These are phyloP conservation scores for Keiferia lycopersicella DNA, from an alignment of 2,888 invertebrate species.

Conservation along the genomic window DNA sequence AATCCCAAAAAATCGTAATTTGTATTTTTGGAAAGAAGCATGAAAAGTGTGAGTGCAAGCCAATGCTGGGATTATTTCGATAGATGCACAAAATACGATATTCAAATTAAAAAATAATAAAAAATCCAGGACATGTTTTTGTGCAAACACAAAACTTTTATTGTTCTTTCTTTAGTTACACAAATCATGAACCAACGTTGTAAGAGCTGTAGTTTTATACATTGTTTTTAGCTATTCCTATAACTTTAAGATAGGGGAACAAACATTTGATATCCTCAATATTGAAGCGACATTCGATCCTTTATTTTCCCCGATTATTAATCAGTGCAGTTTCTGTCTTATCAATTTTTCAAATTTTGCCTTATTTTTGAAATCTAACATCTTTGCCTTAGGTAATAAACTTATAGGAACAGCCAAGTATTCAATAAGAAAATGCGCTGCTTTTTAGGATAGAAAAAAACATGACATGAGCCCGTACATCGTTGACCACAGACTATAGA, in stretches of 20 bases:
- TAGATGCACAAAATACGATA: slow-evolving; percentile 29
- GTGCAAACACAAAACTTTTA: slow-evolving; percentile 65
- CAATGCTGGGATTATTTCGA: slow-evolving; percentile 56
- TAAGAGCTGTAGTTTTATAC: neutral
- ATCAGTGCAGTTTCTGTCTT: no score
- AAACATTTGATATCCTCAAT: no score
- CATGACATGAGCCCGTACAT: neutral
- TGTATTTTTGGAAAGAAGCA: slow-evolving; percentile 54
- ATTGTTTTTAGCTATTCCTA: no score
- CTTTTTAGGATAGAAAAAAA: neutral
- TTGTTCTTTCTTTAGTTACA: slow-evolving; percentile 48
- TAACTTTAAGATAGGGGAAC: no score
- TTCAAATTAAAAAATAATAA: slow-evolving; percentile 46
- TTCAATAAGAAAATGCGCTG: no score
- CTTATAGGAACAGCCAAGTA: no score
- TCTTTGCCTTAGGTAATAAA: no score
- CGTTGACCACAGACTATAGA: slow-evolving; percentile 45
- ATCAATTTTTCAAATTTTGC: no score
- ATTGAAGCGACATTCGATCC: no score
- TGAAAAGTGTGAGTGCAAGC: slow-evolving; percentile 75
- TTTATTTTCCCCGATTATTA: no score
- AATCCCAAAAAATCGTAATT: slow-evolving; percentile 41
- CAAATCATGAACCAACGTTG: slow-evolving; percentile 10
- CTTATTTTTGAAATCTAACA: no score
- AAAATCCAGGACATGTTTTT: slow-evolving; percentile 50